phyloP scores from a whole-genome alignment of 2,797 vertebrate genomes.

The Morus bassanus region DNA sequence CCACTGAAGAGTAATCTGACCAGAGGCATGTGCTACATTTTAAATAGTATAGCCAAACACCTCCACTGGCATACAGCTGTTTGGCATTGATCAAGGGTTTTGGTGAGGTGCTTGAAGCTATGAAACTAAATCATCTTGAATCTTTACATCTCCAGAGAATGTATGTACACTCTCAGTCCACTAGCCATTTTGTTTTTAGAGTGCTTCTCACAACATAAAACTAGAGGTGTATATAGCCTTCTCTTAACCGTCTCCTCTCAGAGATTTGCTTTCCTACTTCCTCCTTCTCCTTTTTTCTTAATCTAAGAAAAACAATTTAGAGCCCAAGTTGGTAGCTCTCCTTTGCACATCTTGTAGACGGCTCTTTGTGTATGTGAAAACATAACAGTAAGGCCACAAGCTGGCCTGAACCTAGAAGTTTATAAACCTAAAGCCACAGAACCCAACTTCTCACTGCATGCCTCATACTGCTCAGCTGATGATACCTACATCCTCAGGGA shows the following conservation, averaged over 20 bases:
- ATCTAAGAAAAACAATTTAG: background rate
- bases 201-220: background rate
- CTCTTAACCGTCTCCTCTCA: background rate
- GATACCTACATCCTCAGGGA: background rate
- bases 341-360: background rate
- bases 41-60: background rate
- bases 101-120: background rate
- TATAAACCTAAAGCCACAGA: background rate
- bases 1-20: background rate
- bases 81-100: background rate
- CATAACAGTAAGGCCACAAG: background rate
- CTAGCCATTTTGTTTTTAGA: background rate
- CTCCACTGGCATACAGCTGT: background rate
- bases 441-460: fast-evolving
- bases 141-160: background rate
- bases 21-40: fast-evolving
- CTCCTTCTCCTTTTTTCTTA: background rate
- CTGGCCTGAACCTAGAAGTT: background rate
- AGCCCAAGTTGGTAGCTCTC: background rate
- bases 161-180: fast-evolving
- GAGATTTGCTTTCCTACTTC: background rate
- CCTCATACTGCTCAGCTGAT: background rate
- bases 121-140: background rate
- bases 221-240: fast-evolving
- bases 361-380: background rate